Percentiles rank a stretch among this genome's conserved stretches.
phyloP scores from a whole-genome alignment of 1,140 invertebrate genomes.

The Paraescarpia echinospica region DNA sequence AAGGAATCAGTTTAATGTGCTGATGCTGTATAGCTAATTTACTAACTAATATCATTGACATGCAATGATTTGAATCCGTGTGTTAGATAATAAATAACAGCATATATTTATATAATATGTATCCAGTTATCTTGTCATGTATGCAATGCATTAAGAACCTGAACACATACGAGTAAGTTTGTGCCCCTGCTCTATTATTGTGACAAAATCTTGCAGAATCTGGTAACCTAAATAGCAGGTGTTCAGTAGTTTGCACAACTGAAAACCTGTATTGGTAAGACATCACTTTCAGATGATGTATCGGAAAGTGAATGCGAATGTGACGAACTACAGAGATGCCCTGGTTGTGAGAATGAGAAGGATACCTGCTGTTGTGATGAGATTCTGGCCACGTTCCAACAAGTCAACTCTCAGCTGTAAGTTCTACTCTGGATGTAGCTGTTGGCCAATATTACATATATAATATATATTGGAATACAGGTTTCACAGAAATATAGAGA shows the following conservation, averaged over 20 bases:
- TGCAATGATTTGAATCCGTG: background rate
- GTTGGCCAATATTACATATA: background rate
- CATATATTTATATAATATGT: too few relatives aligned
- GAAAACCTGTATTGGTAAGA: conserved; percentile 11
- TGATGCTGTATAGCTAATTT: background rate
- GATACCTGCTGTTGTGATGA: conserved; percentile 75
- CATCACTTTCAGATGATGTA: conserved; percentile 22
- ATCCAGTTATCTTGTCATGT: background rate
- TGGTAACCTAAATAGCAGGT: background rate
- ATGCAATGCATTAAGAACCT: background rate
- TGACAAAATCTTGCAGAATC: background rate
- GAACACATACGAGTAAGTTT: background rate
- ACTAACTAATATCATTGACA: background rate
- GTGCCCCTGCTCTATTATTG: background rate
- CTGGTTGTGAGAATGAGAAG: conserved; percentile 72
- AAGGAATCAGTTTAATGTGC: background rate
- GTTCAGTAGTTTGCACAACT: background rate
- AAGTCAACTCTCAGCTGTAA: conserved; percentile 70
- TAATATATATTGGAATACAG: too few relatives aligned
- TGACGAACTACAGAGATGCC: conserved; percentile 59
- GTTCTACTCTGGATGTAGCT: conserved; percentile 24
- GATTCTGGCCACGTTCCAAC: conserved; percentile 75
- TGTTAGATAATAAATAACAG: background rate
- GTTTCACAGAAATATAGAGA: too few relatives aligned
- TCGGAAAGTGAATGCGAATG: conserved; percentile 37